These are phyloP conservation scores for Crotalus horridus DNA, from an alignment of 2,113 vertebrate species.

Conservation along the genomic window DNA sequence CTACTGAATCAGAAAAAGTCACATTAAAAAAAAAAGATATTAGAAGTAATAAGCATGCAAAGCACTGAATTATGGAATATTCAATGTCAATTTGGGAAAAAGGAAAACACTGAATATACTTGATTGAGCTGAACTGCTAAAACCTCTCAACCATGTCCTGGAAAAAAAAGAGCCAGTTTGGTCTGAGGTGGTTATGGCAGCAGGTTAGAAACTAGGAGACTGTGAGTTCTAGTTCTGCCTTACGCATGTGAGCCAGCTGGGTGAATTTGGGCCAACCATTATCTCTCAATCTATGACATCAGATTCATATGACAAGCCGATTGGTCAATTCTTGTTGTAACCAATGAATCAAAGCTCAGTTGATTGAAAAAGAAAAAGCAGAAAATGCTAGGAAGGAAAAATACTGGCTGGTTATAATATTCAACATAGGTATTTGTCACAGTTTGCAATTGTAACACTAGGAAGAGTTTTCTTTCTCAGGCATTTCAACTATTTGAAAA, in stretches of 20 bases:
- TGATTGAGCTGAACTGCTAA: background rate
- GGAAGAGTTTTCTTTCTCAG: background rate
- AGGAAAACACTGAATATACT: background rate
- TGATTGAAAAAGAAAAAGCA: background rate
- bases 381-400: background rate
- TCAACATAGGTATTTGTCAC: background rate
- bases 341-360: background rate
- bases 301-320: background rate
- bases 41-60: background rate
- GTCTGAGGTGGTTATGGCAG: background rate
- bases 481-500: background rate
- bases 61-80: background rate
- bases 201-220: background rate
- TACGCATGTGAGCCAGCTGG: background rate
- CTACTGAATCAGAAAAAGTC: background rate
- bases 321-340: background rate
- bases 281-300: background rate
- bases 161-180: background rate
- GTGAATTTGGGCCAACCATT: background rate
- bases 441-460: background rate
- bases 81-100: background rate
- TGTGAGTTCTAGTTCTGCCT: background rate
- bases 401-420: background rate
- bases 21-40: background rate
- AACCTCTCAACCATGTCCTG: background rate